A percentile compares a stretch with the other conserved stretches of the same genome.
These are phyloP conservation scores for Agraylea sexmaculata DNA, from an alignment of 1,140 invertebrate species.

Conservation along the genomic window DNA sequence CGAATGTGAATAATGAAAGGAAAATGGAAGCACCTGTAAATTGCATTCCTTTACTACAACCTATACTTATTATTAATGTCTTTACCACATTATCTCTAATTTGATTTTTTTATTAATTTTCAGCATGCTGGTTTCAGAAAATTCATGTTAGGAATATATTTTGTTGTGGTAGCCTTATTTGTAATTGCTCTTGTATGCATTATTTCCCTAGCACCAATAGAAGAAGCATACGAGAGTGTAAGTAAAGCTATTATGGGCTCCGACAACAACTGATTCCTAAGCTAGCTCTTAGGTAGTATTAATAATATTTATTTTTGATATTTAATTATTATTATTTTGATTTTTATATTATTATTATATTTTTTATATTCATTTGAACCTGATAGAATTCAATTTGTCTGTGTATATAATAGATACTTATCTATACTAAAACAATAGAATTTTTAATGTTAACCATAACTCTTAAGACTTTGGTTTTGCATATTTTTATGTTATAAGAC, in stretches of 20 bases:
- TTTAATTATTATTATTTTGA: too few relatives aligned
- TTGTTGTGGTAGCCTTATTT: constrained; percentile 51
- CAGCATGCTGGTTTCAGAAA: constrained; percentile 65
- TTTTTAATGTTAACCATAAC: too few relatives aligned
- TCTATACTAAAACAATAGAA: too few relatives aligned
- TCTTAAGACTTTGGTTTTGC: too few relatives aligned
- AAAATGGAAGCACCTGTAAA: constrained; percentile 65
- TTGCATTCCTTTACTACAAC: constrained; percentile 23
- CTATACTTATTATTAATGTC: constrained; percentile 13
- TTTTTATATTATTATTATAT: too few relatives aligned
- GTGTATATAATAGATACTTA: too few relatives aligned
- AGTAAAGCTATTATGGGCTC: constrained; percentile 21
- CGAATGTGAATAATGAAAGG: constrained; percentile 47
- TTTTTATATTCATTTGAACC: too few relatives aligned
- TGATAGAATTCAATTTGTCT: too few relatives aligned
- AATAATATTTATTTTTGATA: too few relatives aligned
- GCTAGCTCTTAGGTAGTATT: too few relatives aligned
- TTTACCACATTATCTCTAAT: constrained; percentile 2
- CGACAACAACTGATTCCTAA: constrained; percentile 1
- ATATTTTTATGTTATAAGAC: too few relatives aligned
- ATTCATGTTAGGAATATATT: constrained; percentile 60
- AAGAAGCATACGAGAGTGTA: constrained; percentile 34
- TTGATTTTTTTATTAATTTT: constrained; percentile 26
- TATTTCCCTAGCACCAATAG: constrained; percentile 62
- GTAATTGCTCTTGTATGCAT: constrained; percentile 56